phyloP scores from a whole-genome alignment of 2,888 invertebrate genomes.

The Papilio gigon region DNA sequence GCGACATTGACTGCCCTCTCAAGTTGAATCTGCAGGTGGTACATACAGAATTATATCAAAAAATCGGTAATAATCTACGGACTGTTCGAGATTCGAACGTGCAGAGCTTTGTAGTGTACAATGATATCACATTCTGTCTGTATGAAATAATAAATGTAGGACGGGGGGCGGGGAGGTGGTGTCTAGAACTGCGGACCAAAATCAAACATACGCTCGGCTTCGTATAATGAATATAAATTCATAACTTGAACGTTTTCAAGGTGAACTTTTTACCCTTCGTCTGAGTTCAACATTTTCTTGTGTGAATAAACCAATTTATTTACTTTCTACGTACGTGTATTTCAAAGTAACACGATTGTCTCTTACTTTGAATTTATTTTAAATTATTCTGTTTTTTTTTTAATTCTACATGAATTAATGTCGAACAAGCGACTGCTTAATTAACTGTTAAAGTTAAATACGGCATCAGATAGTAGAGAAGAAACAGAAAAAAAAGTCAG shows the following conservation, averaged over 20 bases:
- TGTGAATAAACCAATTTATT: constrained; percentile 20
- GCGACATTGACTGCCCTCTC: neutral
- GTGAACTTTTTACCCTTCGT: constrained; percentile 36
- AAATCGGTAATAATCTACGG: constrained; percentile 15
- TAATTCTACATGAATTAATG: neutral
- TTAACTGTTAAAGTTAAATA: no score
- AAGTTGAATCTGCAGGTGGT: constrained; percentile 29
- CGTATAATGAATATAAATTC: constrained; percentile 38
- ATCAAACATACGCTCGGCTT: constrained; percentile 24
- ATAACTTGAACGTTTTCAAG: constrained; percentile 28
- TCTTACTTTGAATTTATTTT: neutral
- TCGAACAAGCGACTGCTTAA: no score
- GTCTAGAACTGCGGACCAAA: constrained; percentile 17
- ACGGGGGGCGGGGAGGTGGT: neutral
- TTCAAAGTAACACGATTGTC: neutral
- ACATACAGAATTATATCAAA: constrained; percentile 14
- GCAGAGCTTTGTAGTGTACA: constrained; percentile 20
- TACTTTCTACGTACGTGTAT: neutral
- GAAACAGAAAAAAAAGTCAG: no score
- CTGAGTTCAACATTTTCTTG: constrained; percentile 16
- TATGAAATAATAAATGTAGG: constrained; percentile 27
- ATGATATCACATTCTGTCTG: constrained; percentile 26
- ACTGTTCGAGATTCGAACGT: constrained; percentile 23
- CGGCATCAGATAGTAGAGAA: no score
- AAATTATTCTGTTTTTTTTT: neutral